These are phyloP conservation scores for Helarctos malayanus DNA, from an alignment of 2,797 vertebrate species.

Conservation along the genomic window DNA sequence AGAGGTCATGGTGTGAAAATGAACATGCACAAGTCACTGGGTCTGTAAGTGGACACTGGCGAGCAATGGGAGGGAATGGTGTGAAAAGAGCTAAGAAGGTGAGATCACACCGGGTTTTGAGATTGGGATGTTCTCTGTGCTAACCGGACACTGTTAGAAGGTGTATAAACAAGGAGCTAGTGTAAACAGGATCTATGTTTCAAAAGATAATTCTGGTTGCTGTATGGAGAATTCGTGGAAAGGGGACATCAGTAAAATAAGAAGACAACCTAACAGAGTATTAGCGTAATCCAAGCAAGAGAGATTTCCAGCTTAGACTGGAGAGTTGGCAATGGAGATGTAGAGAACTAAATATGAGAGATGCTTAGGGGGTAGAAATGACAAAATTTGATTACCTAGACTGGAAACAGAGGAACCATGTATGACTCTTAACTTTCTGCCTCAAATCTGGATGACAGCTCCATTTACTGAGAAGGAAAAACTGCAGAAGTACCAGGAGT, in stretches of 20 bases:
- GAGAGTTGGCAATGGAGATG: background rate
- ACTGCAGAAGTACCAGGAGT: background rate
- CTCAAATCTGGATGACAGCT: background rate
- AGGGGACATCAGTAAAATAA: background rate
- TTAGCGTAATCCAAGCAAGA: background rate
- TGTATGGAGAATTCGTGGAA: background rate
- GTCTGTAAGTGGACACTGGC: background rate
- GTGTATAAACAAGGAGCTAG: background rate
- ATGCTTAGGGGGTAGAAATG: background rate
- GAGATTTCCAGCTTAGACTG: background rate
- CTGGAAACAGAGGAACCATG: background rate
- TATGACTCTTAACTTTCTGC: background rate
- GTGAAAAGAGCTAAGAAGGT: background rate
- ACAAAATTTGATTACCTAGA: background rate
- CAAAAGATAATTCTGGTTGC: background rate
- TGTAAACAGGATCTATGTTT: background rate
- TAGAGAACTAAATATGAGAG: background rate
- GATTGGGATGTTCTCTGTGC: background rate
- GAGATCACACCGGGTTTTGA: background rate
- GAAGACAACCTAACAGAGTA: background rate
- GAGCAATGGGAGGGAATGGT: accelerated
- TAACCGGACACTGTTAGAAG: background rate
- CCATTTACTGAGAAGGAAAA: background rate
- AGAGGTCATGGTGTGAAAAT: accelerated
- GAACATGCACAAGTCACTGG: too few species aligned